Conservation (phyloP, 2,888 invertebrate species). For the Punctoribates punctum region DNA sequence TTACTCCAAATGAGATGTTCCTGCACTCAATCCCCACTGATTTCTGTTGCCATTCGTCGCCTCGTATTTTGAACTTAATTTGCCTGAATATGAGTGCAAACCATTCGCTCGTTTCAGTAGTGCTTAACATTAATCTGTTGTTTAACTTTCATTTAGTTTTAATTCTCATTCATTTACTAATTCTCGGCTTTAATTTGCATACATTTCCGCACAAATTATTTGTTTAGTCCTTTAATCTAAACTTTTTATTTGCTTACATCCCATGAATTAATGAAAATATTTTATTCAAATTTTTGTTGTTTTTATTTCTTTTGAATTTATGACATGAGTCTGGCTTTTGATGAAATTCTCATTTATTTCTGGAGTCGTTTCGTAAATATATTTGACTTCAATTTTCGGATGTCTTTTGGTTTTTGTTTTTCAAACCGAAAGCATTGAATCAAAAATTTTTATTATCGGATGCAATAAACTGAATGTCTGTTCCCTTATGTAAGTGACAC, state of each 20-base stretch:
- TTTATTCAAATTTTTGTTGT: background rate
- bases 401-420: background rate
- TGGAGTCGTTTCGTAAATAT: background rate
- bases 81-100: background rate
- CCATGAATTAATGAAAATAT: too few species aligned
- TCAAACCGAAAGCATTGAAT: background rate
- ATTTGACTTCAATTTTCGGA: conserved; percentile 9
- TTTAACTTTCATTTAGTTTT: conserved; percentile 1
- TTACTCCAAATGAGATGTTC: too few species aligned
- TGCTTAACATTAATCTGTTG: conserved; percentile 3
- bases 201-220: background rate
- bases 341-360: background rate
- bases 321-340: background rate
- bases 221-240: background rate
- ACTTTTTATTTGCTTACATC: background rate
- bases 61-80: background rate
- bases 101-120: background rate
- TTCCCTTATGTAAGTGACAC: background rate
- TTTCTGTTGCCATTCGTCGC: too few species aligned
- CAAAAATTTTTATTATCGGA: background rate
- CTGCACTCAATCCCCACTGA: too few species aligned
- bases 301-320: background rate
- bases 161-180: too few species aligned
- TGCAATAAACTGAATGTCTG: background rate
- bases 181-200: background rate